Evolutionary conservation across 2,888 invertebrate species (phyloP), one percentile per base, ranked within the genome.

Genomic region (Emmelina monodactyla): DNA sequence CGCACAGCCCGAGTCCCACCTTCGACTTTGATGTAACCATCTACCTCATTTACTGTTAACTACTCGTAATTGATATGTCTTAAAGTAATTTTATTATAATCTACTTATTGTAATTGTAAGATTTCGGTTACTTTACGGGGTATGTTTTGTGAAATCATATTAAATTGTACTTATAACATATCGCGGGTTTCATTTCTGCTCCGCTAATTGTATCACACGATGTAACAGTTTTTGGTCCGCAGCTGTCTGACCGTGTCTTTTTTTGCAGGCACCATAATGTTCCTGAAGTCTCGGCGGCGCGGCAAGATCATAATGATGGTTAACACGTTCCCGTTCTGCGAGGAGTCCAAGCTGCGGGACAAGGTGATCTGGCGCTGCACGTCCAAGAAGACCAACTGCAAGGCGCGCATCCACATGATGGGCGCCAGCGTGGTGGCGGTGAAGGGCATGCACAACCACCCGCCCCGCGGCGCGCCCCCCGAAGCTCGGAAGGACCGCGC

Each of bases 271-370:
- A n/a, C n/a, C n/a, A 79, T 79, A 53, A 69, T 75, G 53, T 81
- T 80, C 62, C 56, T 80, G 50, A 76, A 76, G 51, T 81, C 81
- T 14, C 29, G 29, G 19, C 68, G 81, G 1, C 79, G 80, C 29
- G 81, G 81, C 37, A 81, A 81, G 51, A 66, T 81, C 33, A 78
- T 81, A 44, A 81, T 81, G 80, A 73, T 81, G 75, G 80, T 81
- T 57, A 81, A 81, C 47, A 81, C 80, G 31, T 81, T 81, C 46
- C 80, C 81, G 3, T 81, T 81, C 54, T 81, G 81, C 50, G 81
- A 81, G 51, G 81, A 81, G 55, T 81, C 81, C 2, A 79, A 79
- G 51, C 49, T 81, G 52, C 54, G 79, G 39, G 79, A 79, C 47
- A 81, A 81, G 49, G 79, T 81, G 31, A 81, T 81, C 43, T 81